These are phyloP conservation scores for Aphidoletes aphidimyza DNA, from an alignment of 2,888 invertebrate genomes.

Conservation along the genomic window DNA sequence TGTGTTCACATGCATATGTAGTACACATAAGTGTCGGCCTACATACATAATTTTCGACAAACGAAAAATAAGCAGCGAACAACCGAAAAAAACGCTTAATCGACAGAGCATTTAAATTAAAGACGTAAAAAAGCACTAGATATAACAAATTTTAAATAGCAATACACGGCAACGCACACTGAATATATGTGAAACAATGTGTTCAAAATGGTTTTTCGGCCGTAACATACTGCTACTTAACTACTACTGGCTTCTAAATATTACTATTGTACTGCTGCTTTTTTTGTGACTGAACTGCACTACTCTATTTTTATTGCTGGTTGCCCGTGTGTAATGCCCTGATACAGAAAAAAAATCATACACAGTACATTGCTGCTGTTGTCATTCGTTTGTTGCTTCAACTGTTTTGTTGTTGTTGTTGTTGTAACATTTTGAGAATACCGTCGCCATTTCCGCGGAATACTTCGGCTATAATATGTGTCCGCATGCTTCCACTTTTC, in stretches of 20 bases:
- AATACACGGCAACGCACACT: slow-evolving; percentile 29
- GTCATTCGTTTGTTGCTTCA: no score
- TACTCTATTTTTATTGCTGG: slow-evolving; percentile 31
- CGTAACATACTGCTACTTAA: slow-evolving; percentile 26
- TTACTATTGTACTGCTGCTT: background rate
- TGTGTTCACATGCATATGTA: slow-evolving; percentile 9
- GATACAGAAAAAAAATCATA: no score
- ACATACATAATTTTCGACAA: slow-evolving; percentile 43
- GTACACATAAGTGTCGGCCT: slow-evolving; percentile 31
- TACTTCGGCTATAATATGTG: slow-evolving; percentile 23
- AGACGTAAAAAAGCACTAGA: slow-evolving; percentile 19
- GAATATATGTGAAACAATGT: slow-evolving; percentile 24
- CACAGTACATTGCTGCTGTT: no score
- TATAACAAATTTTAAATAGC: slow-evolving; percentile 32
- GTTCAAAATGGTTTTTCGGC: slow-evolving; percentile 30
- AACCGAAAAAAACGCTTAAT: background rate
- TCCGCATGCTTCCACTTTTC: slow-evolving; percentile 36
- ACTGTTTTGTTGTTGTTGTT: no score
- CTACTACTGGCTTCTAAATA: slow-evolving; percentile 45
- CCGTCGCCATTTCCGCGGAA: slow-evolving; percentile 19
- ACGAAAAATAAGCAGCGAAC: background rate
- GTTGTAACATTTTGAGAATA: slow-evolving; percentile 27
- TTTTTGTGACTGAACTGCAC: slow-evolving; percentile 8
- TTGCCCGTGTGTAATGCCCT: background rate
- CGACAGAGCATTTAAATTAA: slow-evolving; percentile 39